Conservation (phyloP, 2,888 invertebrate genomes). For the Criorhina ranunculi region DNA sequence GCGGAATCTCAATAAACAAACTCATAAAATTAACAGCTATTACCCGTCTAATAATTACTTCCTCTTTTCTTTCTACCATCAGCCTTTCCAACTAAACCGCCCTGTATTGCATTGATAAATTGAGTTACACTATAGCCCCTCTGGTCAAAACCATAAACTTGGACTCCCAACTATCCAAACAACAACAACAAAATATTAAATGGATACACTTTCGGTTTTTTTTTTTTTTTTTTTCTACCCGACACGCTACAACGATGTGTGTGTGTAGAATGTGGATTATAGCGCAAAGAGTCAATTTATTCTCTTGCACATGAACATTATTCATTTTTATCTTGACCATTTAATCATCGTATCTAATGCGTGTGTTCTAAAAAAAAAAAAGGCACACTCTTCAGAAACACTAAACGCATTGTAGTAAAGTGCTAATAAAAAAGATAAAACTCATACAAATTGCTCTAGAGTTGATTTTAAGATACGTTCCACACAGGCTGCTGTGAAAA, state of each 20-base stretch:
- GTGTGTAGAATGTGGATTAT: slow-evolving; percentile 37
- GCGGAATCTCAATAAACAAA: slow-evolving; percentile 34
- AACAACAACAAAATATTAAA: slow-evolving; percentile 10
- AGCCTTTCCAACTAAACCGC: slow-evolving; percentile 19
- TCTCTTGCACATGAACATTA: slow-evolving; percentile 54
- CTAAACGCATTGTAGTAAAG: slow-evolving; percentile 62
- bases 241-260: background rate
- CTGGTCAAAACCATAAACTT: slow-evolving; percentile 6
- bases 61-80: slow-evolving; percentile 54
- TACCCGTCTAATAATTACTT: slow-evolving; percentile 67
- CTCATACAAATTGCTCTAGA: slow-evolving; percentile 66
- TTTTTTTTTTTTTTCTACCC: slow-evolving; percentile 27
- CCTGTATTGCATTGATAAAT: slow-evolving; percentile 29
- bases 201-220: slow-evolving; percentile 41
- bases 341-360: slow-evolving; percentile 71
- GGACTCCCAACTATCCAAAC: background rate
- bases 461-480: slow-evolving; percentile 5
- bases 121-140: slow-evolving; percentile 35
- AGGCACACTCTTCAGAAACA: slow-evolving; percentile 49
- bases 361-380: slow-evolving; percentile 45
- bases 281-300: slow-evolving; percentile 50
- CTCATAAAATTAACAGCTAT: slow-evolving; percentile 61
- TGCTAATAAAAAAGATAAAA: slow-evolving; percentile 61
- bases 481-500: slow-evolving; percentile 4
- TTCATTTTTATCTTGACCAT: slow-evolving; percentile 70